Conservation (phyloP, 2,797 vertebrate species). For the Paramormyrops hopkinsi region DNA sequence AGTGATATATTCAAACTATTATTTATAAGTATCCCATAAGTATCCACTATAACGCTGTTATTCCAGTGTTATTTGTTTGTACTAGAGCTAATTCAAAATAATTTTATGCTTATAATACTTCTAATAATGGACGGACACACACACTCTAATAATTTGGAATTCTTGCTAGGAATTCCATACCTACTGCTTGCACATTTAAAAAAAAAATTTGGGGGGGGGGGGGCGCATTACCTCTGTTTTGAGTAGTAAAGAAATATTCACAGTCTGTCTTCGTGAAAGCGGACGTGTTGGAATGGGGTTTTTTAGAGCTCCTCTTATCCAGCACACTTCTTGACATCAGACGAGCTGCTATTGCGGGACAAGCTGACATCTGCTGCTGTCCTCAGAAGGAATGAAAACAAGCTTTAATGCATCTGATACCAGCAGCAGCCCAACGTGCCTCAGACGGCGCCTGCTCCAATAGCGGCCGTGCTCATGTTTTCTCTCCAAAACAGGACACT, state of each 20-base stretch:
- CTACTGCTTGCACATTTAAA: neutral
- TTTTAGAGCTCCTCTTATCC: neutral
- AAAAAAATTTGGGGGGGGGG: no score
- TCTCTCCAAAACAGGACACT: neutral
- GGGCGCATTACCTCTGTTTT: neutral
- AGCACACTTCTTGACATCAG: neutral
- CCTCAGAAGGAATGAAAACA: slow-evolving; percentile 4
- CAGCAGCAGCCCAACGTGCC: neutral
- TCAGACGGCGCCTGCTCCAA: neutral
- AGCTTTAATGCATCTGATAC: neutral
- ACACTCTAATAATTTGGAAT: neutral
- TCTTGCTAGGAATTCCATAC: neutral
- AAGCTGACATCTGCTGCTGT: neutral
- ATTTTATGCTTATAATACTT: neutral
- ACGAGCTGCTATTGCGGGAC: neutral
- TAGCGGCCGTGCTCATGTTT: neutral
- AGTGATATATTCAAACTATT: neutral
- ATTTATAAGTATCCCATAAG: neutral
- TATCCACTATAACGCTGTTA: neutral
- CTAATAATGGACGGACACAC: neutral
- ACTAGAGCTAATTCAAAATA: neutral
- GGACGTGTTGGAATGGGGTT: neutral
- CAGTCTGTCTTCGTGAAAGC: neutral
- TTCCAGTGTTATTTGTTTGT: neutral
- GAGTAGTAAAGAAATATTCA: neutral